Percentiles rank a stretch among this genome's conserved stretches.
phyloP scores from a whole-genome alignment of 2,888 invertebrate species.

The Xanthostigma xanthostigma region DNA sequence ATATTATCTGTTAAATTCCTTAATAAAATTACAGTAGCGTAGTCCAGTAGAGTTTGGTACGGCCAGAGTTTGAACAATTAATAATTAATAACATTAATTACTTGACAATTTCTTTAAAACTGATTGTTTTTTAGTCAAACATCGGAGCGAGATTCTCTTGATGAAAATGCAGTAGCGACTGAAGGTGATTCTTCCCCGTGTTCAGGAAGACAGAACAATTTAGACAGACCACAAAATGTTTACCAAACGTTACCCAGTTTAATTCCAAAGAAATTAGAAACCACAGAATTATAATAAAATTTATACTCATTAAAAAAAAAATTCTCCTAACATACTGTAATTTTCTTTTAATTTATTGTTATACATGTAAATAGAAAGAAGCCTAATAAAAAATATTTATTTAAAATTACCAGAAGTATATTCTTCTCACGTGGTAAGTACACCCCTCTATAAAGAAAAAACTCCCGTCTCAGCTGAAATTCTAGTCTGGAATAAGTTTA shows the following conservation, averaged over 20 bases:
- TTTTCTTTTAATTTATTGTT: not conserved
- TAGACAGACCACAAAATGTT: conserved; percentile 45
- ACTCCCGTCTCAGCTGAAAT: too few species aligned
- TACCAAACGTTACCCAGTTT: conserved; percentile 44
- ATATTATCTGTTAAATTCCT: too few species aligned
- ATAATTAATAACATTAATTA: too few species aligned
- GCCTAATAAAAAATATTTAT: too few species aligned
- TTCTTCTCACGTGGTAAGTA: too few species aligned
- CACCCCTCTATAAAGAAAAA: too few species aligned
- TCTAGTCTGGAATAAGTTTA: too few species aligned
- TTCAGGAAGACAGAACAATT: conserved; percentile 34
- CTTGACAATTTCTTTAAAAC: too few species aligned
- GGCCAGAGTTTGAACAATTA: too few species aligned
- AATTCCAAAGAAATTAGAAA: conserved; percentile 46
- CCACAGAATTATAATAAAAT: conserved; percentile 51
- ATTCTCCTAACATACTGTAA: not conserved
- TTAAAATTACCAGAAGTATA: too few species aligned
- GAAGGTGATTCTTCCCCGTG: conserved; percentile 32
- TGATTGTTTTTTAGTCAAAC: conserved; percentile 33
- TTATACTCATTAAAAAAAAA: not conserved
- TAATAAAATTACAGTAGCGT: too few species aligned
- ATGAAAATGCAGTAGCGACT: conserved; percentile 62
- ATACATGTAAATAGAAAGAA: not conserved
- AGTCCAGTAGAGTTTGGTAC: too few species aligned
- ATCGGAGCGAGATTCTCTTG: conserved; percentile 71